Percentiles rank a stretch among this genome's conserved stretches.
phyloP scores from a whole-genome alignment of 2,888 invertebrate genomes.

The Isoperla grammatica region DNA sequence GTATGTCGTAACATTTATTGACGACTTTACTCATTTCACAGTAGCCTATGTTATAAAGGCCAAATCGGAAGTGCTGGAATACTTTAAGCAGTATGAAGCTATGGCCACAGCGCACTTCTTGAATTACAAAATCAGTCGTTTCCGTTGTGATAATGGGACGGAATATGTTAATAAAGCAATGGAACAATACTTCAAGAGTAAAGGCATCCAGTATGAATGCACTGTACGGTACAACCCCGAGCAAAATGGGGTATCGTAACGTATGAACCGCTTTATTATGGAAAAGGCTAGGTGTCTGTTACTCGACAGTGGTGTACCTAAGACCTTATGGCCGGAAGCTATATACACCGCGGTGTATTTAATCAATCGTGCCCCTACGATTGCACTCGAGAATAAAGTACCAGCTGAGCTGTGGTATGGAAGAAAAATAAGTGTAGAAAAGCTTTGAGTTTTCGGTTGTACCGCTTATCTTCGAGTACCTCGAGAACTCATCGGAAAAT shows the following conservation, averaged over 20 bases:
- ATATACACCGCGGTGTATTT: slow-evolving; percentile 5
- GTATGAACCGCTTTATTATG: not conserved
- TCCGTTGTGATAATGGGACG: slow-evolving; percentile 36
- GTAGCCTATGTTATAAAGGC: slow-evolving; percentile 27
- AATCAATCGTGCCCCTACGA: slow-evolving; percentile 4
- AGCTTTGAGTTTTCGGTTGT: slow-evolving; percentile 9
- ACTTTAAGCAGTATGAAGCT: slow-evolving; percentile 33
- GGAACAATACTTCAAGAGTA: slow-evolving; percentile 15
- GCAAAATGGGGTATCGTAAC: slow-evolving; percentile 11
- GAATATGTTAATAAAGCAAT: slow-evolving; percentile 35
- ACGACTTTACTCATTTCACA: slow-evolving; percentile 31
- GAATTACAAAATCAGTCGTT: slow-evolving; percentile 29
- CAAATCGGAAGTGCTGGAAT: slow-evolving; percentile 30
- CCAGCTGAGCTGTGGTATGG: slow-evolving; percentile 17
- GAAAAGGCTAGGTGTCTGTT: slow-evolving; percentile 5
- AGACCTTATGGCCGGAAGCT: slow-evolving; percentile 8
- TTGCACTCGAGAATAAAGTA: not conserved
- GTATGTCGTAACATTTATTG: slow-evolving; percentile 31
- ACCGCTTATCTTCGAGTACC: not conserved
- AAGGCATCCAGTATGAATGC: slow-evolving; percentile 7
- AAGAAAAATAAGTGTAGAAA: not conserved
- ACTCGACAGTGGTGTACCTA: not conserved
- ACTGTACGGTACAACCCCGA: slow-evolving; percentile 11
- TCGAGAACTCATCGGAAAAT: slow-evolving; percentile 2
- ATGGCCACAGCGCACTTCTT: slow-evolving; percentile 31